Base-by-base conservation (phyloP, 2,113 vertebrate species). In the Hoplias malabaricus region DNA sequence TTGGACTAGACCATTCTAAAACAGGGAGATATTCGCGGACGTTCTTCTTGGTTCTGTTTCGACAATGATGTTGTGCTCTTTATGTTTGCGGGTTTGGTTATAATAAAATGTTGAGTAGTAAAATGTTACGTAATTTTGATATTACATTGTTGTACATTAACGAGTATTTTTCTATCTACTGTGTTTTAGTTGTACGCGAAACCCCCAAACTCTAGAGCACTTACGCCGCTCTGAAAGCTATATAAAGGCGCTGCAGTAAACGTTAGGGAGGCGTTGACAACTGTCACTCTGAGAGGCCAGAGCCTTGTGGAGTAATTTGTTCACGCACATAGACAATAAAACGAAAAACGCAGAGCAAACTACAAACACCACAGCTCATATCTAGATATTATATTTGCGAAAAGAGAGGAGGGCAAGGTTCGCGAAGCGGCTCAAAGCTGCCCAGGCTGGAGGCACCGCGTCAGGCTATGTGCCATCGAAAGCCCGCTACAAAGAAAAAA, bases 401-500 rank as follows among this genome's bases (percentile, higher is more conserved):
- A 1, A 53, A 38, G 36, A 38, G 9, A 38, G 9, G 36, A 38
- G n/a, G 1, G 48, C 48, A 21, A 53, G 63, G 76, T 21, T 69
- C 69, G 46, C n/a, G n/a, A 48, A 77, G 59, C 69, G 40, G 79
- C 70, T 86, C 87, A 90, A 93, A 93, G 86, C 93, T 94, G 94
- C 87, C 87, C 87, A 83, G 74, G 79, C 87, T 81, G 74, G 87
- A 88, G 84, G 85, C 86, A 83, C 87, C 67, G 82, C 61, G 89
- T 82, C 91, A 84, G 94, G 94, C 92, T 89, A 96, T 96, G 95
- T 88, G 85, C 91, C 84, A 89, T 85, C 87, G 82, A 91, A 91
- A 90, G 90, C 92, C 93, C 80, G 89, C 91, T 89, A 93, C 92
- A 83, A 95, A 94, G 93, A 96, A 95, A 89, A 96, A 95, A 94